These are phyloP conservation scores for Catostylus mosaicus DNA, from an alignment of 30 jellyfish, hydroid and myxozoan genomes.

Conservation along the genomic window DNA sequence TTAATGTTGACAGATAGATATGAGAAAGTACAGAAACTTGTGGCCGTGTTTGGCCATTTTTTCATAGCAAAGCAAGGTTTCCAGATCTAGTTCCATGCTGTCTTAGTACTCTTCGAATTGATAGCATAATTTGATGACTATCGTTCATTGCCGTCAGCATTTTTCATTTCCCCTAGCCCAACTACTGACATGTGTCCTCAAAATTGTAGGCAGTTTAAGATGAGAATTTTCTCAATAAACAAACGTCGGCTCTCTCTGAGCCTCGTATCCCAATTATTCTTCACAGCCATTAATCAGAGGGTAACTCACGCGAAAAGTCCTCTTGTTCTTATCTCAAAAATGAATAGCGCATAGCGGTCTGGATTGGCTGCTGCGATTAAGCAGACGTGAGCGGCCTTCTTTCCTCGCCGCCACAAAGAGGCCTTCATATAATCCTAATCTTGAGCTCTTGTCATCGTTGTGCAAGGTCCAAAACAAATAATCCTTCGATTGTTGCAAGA, in stretches of 20 bases:
- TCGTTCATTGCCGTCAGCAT: no score
- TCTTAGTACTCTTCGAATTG: no score
- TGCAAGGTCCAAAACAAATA: constrained; percentile 74
- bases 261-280: constrained; percentile 34
- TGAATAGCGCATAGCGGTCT: constrained; percentile 58
- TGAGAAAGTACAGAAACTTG: no score
- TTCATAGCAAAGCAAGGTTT: no score
- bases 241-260: constrained; percentile 52
- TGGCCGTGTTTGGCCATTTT: no score
- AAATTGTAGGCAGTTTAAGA: no score
- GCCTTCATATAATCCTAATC: constrained; percentile 55
- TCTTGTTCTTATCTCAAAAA: constrained; percentile 35
- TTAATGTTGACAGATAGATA: no score
- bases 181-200: no score
- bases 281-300: constrained; percentile 46
- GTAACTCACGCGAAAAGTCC: constrained; percentile 28
- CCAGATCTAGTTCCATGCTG: no score
- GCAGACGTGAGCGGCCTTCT: constrained; percentile 34
- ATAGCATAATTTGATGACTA: neutral
- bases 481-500: constrained; percentile 51
- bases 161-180: neutral
- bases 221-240: constrained; percentile 40
- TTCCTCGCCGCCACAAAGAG: constrained; percentile 59
- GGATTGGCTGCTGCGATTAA: constrained; percentile 48
- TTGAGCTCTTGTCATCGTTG: constrained; percentile 67